Conservation (phyloP, 2,888 invertebrate genomes). For the Cosmorhoe ocellata region DNA sequence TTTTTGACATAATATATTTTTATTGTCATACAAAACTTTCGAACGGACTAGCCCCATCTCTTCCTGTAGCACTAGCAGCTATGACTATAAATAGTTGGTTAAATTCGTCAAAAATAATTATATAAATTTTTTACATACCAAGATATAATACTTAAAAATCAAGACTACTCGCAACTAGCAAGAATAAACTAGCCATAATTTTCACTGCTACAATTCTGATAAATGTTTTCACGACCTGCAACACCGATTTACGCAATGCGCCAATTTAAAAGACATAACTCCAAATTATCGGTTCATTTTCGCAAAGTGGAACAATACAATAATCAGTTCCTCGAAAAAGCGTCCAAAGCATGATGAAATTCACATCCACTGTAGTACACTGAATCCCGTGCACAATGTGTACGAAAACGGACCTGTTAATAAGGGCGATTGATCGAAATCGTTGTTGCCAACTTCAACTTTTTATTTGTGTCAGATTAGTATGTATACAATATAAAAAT, state of each 20-base stretch:
- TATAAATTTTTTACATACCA: no score
- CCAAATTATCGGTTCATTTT: slow-evolving; percentile 29
- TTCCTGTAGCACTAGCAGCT: no score
- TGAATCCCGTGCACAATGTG: slow-evolving; percentile 24
- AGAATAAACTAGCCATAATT: background rate
- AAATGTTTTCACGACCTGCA: slow-evolving; percentile 14
- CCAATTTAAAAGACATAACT: slow-evolving; percentile 27
- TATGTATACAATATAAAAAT: no score
- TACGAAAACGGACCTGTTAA: slow-evolving; percentile 33
- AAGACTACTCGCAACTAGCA: background rate
- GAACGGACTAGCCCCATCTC: no score
- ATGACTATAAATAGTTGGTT: no score
- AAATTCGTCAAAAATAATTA: no score
- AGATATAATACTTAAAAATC: no score
- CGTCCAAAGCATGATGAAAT: slow-evolving; percentile 35
- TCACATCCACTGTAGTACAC: slow-evolving; percentile 38
- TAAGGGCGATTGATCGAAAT: slow-evolving; percentile 33
- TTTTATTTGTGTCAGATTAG: slow-evolving; percentile 12
- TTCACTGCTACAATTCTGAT: slow-evolving; percentile 3
- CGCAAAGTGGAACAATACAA: slow-evolving; percentile 33
- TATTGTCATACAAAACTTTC: no score
- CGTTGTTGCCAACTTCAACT: slow-evolving; percentile 25
- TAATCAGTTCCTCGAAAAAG: slow-evolving; percentile 36
- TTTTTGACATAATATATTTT: no score
- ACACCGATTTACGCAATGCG: slow-evolving; percentile 18